phyloP scores from a whole-genome alignment of 2,113 vertebrate genomes.

The Nestor notabilis region DNA sequence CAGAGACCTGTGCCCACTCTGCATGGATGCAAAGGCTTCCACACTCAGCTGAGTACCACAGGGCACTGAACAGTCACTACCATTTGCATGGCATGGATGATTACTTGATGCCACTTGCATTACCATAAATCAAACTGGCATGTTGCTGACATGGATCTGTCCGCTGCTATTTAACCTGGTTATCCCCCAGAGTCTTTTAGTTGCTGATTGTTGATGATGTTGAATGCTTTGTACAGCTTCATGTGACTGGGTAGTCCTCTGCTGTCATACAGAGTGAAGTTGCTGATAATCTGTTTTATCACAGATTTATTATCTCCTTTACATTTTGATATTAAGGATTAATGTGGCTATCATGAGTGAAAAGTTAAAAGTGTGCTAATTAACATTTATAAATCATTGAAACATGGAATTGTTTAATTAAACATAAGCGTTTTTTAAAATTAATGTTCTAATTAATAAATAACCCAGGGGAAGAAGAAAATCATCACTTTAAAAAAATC shows the following conservation, averaged over 20 bases:
- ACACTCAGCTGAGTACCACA: fast-evolving
- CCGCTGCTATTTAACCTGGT: background rate
- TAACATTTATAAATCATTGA: conserved; percentile 59
- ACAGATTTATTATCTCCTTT: background rate
- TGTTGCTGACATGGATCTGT: background rate
- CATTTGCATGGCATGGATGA: fast-evolving
- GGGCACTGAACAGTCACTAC: fast-evolving
- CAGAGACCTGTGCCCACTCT: fast-evolving
- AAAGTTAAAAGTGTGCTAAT: conserved; percentile 29
- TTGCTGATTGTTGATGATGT: fast-evolving
- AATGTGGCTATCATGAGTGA: background rate
- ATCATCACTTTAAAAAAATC: conserved; percentile 16
- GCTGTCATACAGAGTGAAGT: background rate
- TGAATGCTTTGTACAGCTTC: fast-evolving
- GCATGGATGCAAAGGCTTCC: fast-evolving
- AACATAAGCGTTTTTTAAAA: conserved; percentile 43
- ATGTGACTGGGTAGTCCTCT: background rate
- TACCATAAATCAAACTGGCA: background rate
- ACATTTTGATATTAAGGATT: conserved; percentile 10
- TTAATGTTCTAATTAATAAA: conserved; percentile 54
- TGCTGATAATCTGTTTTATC: background rate
- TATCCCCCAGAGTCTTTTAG: background rate
- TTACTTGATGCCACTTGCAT: background rate
- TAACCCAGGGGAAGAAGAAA: conserved; percentile 33
- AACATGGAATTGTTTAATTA: conserved; percentile 7